A percentile compares a stretch with the other conserved stretches of the same genome.
These are phyloP conservation scores for Petrocephalus schoutedeni DNA, from an alignment of 2,797 vertebrate species.

Conservation along the genomic window DNA sequence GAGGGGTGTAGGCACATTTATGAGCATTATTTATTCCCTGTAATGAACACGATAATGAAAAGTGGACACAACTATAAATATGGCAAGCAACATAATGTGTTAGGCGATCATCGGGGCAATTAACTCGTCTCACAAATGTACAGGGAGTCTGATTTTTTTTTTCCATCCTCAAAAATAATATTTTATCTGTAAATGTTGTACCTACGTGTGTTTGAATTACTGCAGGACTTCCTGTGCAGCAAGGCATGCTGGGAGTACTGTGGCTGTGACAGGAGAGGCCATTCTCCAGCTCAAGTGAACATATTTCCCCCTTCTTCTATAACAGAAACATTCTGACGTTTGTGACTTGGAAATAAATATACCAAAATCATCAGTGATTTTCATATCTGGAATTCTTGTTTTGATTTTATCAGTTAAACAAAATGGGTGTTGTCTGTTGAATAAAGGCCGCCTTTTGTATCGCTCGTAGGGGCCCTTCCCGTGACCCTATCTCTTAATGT, in stretches of 20 bases:
- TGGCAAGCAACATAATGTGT: constrained; percentile 51
- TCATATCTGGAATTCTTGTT: background rate
- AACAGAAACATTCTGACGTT: background rate
- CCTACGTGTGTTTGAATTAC: constrained; percentile 49
- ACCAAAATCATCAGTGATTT: background rate
- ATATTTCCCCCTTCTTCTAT: background rate
- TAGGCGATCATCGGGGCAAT: constrained; percentile 68
- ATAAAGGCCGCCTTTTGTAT: background rate
- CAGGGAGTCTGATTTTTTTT: constrained; percentile 43
- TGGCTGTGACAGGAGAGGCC: background rate
- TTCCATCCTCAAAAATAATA: constrained; percentile 43
- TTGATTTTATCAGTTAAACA: background rate
- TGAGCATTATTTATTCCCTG: constrained; percentile 67
- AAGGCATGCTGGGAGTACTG: background rate
- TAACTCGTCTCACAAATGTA: constrained; percentile 61
- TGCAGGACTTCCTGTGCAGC: constrained; percentile 39
- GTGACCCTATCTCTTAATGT: background rate
- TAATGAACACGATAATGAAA: constrained; percentile 78
- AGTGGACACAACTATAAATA: constrained; percentile 77
- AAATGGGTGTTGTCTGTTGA: background rate
- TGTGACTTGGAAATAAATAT: background rate
- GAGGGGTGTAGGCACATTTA: constrained; percentile 62
- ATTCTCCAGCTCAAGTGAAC: background rate
- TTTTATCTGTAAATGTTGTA: constrained; percentile 51
- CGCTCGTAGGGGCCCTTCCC: background rate